phyloP scores from a whole-genome alignment of 2,797 vertebrate species.

The Huso huso region DNA sequence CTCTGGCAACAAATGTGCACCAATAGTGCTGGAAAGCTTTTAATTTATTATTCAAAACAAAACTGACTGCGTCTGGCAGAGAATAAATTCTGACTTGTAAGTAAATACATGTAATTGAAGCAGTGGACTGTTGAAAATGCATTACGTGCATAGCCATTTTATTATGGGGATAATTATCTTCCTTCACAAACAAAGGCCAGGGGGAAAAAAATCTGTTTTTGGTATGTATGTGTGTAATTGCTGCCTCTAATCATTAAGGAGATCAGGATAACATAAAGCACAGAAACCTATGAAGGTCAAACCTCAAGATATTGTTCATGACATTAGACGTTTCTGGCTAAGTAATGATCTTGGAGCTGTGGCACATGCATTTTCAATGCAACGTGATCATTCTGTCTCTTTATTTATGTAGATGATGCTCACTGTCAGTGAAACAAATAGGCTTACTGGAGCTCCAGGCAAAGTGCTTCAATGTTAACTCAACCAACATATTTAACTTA shows the following conservation, averaged over 20 bases:
- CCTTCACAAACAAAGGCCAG: slow-evolving; percentile 47
- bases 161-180: slow-evolving; percentile 60
- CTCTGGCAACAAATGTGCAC: slow-evolving; percentile 34
- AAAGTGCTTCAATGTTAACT: slow-evolving; percentile 23
- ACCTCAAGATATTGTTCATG: slow-evolving; percentile 51
- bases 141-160: slow-evolving; percentile 50
- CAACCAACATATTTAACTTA: slow-evolving; percentile 30
- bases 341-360: slow-evolving; percentile 50
- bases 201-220: slow-evolving; percentile 22
- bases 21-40: slow-evolving; percentile 42
- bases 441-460: slow-evolving; percentile 15
- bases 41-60: slow-evolving; percentile 52
- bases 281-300: slow-evolving; percentile 50
- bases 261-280: too few relatives aligned
- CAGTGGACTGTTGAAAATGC: slow-evolving; percentile 60
- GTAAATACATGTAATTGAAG: slow-evolving; percentile 63
- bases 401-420: slow-evolving; percentile 34
- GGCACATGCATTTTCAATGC: slow-evolving; percentile 37
- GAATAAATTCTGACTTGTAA: slow-evolving; percentile 59
- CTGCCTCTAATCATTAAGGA: too few relatives aligned
- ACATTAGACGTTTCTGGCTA: slow-evolving; percentile 51
- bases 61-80: slow-evolving; percentile 44
- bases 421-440: slow-evolving; percentile 8
- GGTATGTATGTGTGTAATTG: neutral
- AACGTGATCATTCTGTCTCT: slow-evolving; percentile 36